Conservation (phyloP, 2,888 invertebrate species). For the Dorcus hopei region DNA sequence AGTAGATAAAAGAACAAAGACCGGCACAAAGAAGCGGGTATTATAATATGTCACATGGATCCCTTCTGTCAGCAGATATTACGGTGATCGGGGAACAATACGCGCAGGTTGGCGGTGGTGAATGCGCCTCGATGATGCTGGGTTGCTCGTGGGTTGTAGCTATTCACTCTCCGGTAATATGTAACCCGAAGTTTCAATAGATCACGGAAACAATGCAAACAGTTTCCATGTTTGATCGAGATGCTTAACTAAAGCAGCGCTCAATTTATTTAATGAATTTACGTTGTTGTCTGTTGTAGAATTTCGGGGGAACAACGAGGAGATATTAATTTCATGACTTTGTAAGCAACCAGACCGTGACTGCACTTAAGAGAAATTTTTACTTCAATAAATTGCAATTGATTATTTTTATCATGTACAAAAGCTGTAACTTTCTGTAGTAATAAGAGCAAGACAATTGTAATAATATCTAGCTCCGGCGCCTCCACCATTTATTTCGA, state of each 20-base stretch:
- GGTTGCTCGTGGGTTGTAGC: background rate
- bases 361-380: no score
- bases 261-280: background rate
- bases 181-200: constrained; percentile 10
- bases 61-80: constrained; percentile 20
- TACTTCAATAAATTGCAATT: no score
- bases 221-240: constrained; percentile 1
- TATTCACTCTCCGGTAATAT: constrained; percentile 10
- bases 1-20: constrained; percentile 9
- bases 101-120: constrained; percentile 4
- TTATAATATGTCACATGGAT: constrained; percentile 16
- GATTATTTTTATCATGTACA: no score
- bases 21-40: constrained; percentile 7
- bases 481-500: no score
- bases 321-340: no score
- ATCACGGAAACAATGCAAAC: constrained; percentile 7
- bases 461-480: no score
- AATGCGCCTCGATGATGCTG: background rate
- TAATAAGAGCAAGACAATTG: no score
- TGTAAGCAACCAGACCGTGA: no score
- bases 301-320: no score
- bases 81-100: constrained; percentile 20
- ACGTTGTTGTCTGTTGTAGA: no score
- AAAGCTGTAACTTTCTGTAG: no score
- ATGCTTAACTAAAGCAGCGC: background rate